Conservation (phyloP, 1,140 invertebrate species). For the Drosophila arizonae region DNA sequence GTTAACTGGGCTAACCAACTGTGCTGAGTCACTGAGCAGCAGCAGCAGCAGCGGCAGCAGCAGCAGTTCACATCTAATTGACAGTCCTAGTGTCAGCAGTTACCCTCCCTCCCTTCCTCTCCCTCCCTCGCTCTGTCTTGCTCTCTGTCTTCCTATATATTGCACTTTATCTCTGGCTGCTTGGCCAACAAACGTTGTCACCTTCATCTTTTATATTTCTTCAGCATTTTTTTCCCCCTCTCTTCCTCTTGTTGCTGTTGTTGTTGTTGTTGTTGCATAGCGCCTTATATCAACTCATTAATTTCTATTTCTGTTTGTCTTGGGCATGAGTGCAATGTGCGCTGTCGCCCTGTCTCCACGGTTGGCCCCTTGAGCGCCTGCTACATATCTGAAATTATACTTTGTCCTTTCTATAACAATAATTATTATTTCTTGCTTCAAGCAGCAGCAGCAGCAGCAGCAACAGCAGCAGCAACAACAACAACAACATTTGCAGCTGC, state of each 20-base stretch:
- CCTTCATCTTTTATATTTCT: conserved; percentile 20
- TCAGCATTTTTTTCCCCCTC: neutral
- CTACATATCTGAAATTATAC: conserved; percentile 80
- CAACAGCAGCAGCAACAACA: conserved; percentile 45
- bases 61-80: conserved; percentile 34
- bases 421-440: conserved; percentile 79
- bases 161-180: conserved; percentile 7
- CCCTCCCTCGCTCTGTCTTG: neutral
- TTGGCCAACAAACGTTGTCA: conserved; percentile 25
- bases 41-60: neutral
- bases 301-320: conserved; percentile 79
- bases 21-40: conserved; percentile 29
- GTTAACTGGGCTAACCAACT: conserved; percentile 28
- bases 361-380: conserved; percentile 46
- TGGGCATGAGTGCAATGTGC: conserved; percentile 63
- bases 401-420: conserved; percentile 81
- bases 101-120: neutral
- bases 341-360: conserved; percentile 28
- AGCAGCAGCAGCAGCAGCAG: conserved; percentile 63
- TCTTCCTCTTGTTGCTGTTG: conserved; percentile 10
- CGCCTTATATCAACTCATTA: conserved; percentile 78
- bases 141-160: too few species aligned
- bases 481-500: conserved; percentile 1
- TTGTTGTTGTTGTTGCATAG: neutral
- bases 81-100: conserved; percentile 24